phyloP scores from a whole-genome alignment of 92 coral and sea anemone genomes.

The Porites cylindrica region DNA sequence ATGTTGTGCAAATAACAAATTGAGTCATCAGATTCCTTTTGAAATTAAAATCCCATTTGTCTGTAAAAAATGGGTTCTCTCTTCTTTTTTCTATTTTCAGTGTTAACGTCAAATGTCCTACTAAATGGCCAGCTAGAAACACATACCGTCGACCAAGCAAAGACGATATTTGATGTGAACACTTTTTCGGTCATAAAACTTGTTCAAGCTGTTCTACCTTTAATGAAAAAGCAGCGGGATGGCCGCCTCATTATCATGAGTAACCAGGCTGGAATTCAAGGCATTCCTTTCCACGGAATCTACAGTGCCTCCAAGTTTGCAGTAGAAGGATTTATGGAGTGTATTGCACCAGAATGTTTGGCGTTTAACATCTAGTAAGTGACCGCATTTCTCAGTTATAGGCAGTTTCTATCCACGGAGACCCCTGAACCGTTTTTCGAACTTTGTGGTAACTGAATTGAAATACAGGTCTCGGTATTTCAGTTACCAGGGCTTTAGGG shows the following conservation, averaged over 20 bases:
- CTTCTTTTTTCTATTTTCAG: slow-evolving; percentile 42
- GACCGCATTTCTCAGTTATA: background rate
- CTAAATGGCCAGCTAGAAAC: slow-evolving; percentile 93
- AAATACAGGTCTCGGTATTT: too few species aligned
- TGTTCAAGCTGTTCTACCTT: slow-evolving; percentile 80
- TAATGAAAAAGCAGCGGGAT: slow-evolving; percentile 91
- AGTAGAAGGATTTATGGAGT: slow-evolving; percentile 94
- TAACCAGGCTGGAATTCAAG: slow-evolving; percentile 95
- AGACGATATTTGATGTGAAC: slow-evolving; percentile 90
- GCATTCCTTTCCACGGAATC: slow-evolving; percentile 94
- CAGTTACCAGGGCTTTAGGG: too few species aligned
- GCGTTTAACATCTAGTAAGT: slow-evolving; percentile 96
- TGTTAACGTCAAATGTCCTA: slow-evolving; percentile 91
- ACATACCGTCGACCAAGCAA: slow-evolving; percentile 93
- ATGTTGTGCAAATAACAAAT: too few species aligned
- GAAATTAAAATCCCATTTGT: too few species aligned
- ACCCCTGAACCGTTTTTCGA: too few species aligned
- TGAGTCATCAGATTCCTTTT: too few species aligned
- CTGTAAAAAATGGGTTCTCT: background rate
- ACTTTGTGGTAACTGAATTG: too few species aligned
- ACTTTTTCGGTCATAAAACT: slow-evolving; percentile 85
- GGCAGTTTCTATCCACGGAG: background rate
- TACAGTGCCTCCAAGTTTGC: slow-evolving; percentile 98
- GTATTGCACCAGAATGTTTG: slow-evolving; percentile 95
- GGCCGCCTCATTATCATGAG: slow-evolving; percentile 90